Conservation (phyloP, 2,888 invertebrate genomes). For the Philonicus albiceps region DNA sequence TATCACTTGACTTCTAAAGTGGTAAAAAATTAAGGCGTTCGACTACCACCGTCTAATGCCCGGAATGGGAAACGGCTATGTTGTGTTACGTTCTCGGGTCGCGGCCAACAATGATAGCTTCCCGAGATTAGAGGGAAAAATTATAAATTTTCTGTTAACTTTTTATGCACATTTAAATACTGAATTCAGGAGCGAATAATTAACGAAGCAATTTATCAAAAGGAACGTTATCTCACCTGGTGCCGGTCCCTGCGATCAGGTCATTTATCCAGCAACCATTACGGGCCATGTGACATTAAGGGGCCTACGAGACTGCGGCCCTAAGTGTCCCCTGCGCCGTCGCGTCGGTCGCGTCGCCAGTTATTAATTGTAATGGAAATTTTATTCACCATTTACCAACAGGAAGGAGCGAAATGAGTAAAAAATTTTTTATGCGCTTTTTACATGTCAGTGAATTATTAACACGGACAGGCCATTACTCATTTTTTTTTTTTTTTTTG, state of each 20-base stretch:
- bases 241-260: conserved; percentile 10
- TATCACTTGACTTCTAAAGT: neutral
- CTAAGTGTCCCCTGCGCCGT: neutral
- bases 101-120: neutral
- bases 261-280: conserved; percentile 38
- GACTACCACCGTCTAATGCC: neutral
- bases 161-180: conserved; percentile 18
- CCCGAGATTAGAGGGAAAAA: neutral
- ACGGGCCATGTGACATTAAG: conserved; percentile 23
- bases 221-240: conserved; percentile 36
- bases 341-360: neutral
- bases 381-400: conserved; percentile 48
- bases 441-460: conserved; percentile 50
- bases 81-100: neutral
- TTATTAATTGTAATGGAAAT: conserved; percentile 49
- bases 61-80: neutral
- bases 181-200: conserved; percentile 40
- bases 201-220: conserved; percentile 40
- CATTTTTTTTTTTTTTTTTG: too few species aligned
- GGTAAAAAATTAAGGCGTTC: conserved; percentile 20
- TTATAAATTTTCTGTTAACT: conserved; percentile 34
- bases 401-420: conserved; percentile 44
- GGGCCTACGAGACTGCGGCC: neutral
- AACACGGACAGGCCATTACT: conserved; percentile 48
- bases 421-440: conserved; percentile 47